These are phyloP conservation scores for Holacanthella duospinosa DNA, from an alignment of 2,888 invertebrate genomes.

Conservation along the genomic window DNA sequence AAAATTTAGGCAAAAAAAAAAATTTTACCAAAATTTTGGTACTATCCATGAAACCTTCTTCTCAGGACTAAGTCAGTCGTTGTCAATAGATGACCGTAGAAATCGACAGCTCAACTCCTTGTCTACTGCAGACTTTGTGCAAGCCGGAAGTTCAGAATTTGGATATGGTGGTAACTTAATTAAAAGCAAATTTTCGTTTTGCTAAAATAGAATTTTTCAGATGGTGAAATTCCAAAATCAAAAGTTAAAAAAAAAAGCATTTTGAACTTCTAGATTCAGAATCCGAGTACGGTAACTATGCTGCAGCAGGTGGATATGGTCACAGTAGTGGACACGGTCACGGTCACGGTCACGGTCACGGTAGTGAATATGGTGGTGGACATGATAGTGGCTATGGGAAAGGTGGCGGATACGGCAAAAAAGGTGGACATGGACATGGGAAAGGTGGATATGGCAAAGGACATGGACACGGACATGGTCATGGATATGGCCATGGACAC, in stretches of 20 bases:
- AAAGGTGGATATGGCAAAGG: conserved; percentile 2
- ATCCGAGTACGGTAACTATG: neutral
- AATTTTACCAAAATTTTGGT: too few species aligned
- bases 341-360: neutral
- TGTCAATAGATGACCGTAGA: neutral
- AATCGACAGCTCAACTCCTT: neutral
- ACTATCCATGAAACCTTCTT: neutral
- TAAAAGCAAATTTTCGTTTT: neutral
- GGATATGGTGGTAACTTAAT: neutral
- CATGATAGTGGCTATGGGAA: conserved; percentile 12
- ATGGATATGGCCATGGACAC: too few species aligned
- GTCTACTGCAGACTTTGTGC: neutral
- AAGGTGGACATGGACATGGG: neutral
- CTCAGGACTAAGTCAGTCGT: too few species aligned
- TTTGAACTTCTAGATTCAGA: neutral
- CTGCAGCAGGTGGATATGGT: neutral
- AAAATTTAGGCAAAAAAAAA: too few species aligned
- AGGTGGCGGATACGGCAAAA: neutral
- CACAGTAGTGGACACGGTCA: neutral
- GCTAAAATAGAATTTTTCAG: too few species aligned
- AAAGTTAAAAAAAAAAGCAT: neutral
- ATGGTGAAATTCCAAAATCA: too few species aligned
- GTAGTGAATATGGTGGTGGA: conserved; percentile 1
- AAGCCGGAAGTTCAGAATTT: neutral
- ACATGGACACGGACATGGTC: conserved; percentile 10